Conservation (phyloP, 2,888 invertebrate genomes). For the Torymus auratus region DNA sequence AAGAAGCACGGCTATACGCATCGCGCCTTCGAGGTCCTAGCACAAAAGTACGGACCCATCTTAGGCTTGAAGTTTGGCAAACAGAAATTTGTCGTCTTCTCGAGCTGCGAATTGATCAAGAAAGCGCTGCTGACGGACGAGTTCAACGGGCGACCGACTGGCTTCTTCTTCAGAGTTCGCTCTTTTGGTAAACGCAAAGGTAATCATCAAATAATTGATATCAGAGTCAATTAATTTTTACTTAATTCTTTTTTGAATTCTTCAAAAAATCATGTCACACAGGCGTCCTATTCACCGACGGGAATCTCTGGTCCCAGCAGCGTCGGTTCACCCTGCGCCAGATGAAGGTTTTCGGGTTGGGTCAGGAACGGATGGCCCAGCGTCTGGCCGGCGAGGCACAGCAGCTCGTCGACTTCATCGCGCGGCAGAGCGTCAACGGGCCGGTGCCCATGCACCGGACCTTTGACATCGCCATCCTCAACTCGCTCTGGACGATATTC, state of each 20-base stretch:
- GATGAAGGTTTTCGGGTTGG: conserved; percentile 82
- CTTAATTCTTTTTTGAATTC: too few relatives aligned
- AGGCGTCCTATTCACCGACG: conserved; percentile 86
- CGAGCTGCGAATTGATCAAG: conserved; percentile 81
- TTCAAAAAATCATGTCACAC: conserved; percentile 13
- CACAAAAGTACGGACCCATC: conserved; percentile 81
- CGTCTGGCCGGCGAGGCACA: conserved; percentile 79
- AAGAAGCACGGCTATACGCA: conserved; percentile 78
- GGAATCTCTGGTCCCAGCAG: conserved; percentile 82
- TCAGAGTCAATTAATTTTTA: too few relatives aligned
- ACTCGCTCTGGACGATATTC: conserved; percentile 84
- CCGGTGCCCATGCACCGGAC: conserved; percentile 78
- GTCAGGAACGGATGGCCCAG: conserved; percentile 80
- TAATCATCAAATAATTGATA: conserved; percentile 64
- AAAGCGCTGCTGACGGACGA: conserved; percentile 81
- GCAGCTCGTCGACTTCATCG: conserved; percentile 77
- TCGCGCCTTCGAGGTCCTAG: conserved; percentile 80
- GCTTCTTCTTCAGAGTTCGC: conserved; percentile 83
- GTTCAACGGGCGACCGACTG: conserved; percentile 85
- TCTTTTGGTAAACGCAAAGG: conserved; percentile 84
- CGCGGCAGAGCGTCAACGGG: conserved; percentile 67
- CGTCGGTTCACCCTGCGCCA: conserved; percentile 83
- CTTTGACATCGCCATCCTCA: conserved; percentile 82
- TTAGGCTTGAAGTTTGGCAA: conserved; percentile 83
- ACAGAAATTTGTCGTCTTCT: conserved; percentile 81